phyloP scores from a whole-genome alignment of 2,113 vertebrate species.

The Anoplopoma fimbria region DNA sequence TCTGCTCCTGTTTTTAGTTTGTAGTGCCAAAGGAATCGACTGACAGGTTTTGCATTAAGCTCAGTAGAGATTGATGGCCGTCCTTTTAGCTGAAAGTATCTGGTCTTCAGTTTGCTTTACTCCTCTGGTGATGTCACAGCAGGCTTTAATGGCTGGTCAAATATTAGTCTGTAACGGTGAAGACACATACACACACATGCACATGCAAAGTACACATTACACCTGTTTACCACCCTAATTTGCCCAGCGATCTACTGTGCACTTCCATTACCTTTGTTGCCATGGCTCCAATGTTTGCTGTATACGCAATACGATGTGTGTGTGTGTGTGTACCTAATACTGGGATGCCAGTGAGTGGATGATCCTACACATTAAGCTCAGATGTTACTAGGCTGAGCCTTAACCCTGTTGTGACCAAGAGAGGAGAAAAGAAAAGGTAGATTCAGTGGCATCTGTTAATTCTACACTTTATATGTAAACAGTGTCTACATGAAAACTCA shows the following conservation, averaged over 20 bases:
- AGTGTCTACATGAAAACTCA: too few species aligned
- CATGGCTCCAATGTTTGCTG: slow-evolving; percentile 56
- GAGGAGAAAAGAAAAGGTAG: not conserved
- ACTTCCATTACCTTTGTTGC: slow-evolving; percentile 57
- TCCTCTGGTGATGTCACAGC: slow-evolving; percentile 50
- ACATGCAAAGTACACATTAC: slow-evolving; percentile 31
- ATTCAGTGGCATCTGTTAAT: not conserved
- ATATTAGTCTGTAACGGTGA: slow-evolving; percentile 62
- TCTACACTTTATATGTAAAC: not conserved
- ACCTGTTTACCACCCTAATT: slow-evolving; percentile 56
- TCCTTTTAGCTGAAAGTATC: slow-evolving; percentile 3
- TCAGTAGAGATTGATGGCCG: not conserved
- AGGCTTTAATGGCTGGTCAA: slow-evolving; percentile 59
- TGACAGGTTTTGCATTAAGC: not conserved
- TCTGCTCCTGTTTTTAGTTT: slow-evolving; percentile 8
- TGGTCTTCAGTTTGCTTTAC: slow-evolving; percentile 39
- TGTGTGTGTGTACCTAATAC: not conserved
- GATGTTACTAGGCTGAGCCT: not conserved
- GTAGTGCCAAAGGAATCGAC: not conserved
- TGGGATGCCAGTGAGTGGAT: not conserved
- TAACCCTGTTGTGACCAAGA: not conserved
- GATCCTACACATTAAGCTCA: not conserved
- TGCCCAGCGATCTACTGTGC: slow-evolving; percentile 31
- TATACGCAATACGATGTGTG: slow-evolving; percentile 3
- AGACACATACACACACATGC: slow-evolving; percentile 34